Conservation (phyloP, 2,113 vertebrate genomes). For the human region DNA sequence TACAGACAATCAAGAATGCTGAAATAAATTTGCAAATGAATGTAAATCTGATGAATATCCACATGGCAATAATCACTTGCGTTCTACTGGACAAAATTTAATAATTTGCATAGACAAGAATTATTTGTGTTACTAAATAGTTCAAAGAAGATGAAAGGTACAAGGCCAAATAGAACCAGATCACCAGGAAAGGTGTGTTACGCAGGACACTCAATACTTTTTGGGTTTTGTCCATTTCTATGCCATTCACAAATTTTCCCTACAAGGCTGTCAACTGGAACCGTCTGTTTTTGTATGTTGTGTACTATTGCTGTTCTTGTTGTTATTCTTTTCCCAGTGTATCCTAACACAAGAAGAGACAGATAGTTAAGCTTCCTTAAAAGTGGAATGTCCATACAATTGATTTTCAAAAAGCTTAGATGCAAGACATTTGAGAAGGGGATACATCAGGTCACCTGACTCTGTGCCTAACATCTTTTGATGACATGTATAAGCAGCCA, state of each 20-base stretch:
- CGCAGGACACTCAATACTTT: background rate
- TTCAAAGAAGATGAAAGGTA: background rate
- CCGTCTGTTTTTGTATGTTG: background rate
- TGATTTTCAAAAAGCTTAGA: constrained; percentile 46
- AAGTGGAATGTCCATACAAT: constrained; percentile 34
- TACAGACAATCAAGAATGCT: background rate
- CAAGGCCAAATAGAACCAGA: background rate
- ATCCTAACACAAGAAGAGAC: constrained; percentile 32
- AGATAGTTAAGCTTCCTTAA: background rate
- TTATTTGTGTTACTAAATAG: constrained; percentile 37
- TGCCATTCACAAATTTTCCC: background rate
- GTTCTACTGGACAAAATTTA: constrained; percentile 41
- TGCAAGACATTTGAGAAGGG: background rate
- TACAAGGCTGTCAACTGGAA: constrained; percentile 37
- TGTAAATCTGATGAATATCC: constrained; percentile 39
- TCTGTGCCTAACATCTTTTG: background rate
- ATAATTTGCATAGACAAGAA: constrained; percentile 1
- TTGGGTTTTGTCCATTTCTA: background rate
- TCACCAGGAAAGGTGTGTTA: background rate
- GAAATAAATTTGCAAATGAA: constrained; percentile 41
- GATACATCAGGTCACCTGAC: background rate
- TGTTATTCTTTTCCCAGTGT: constrained; percentile 43
- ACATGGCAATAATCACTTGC: background rate
- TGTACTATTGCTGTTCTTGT: background rate
- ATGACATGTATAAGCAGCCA: background rate